These are phyloP conservation scores for Norana najaformis DNA, from an alignment of 2,888 invertebrate species.

Conservation along the genomic window DNA sequence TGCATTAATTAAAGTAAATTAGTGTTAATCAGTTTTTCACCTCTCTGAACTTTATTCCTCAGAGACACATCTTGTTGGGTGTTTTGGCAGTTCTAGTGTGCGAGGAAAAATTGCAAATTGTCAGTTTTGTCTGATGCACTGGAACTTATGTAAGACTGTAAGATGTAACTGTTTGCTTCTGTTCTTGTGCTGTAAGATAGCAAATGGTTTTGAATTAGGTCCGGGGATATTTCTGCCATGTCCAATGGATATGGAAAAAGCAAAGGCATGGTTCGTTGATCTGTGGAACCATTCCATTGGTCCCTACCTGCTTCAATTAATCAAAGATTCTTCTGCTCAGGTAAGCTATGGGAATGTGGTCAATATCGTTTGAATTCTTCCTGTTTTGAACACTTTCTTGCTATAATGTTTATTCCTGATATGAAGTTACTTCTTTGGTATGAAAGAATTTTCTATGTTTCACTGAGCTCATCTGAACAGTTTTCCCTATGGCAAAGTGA, in stretches of 20 bases:
- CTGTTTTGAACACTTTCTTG: not conserved
- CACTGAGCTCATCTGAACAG: not conserved
- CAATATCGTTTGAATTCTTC: not conserved
- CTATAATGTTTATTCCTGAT: not conserved
- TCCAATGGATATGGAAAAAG: conserved; percentile 72
- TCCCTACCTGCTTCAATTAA: conserved; percentile 91
- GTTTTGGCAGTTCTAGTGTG: not conserved
- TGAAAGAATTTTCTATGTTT: not conserved
- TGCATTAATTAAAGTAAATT: not conserved
- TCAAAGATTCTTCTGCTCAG: conserved; percentile 84
- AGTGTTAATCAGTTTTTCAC: no score
- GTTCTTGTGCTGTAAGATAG: not conserved
- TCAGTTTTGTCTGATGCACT: not conserved
- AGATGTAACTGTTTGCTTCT: not conserved
- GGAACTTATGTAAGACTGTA: not conserved
- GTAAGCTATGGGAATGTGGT: conserved; percentile 48
- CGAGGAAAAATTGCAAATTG: not conserved
- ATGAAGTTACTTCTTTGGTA: not conserved
- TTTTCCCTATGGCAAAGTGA: not conserved
- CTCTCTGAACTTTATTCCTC: not conserved
- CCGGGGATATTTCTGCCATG: conserved; percentile 73
- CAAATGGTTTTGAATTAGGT: conserved; percentile 64
- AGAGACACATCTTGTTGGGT: not conserved
- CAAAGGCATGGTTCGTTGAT: conserved; percentile 94
- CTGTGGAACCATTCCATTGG: conserved; percentile 97